phyloP scores from a whole-genome alignment of 2,797 vertebrate genomes.

The Eospalax fontanierii region DNA sequence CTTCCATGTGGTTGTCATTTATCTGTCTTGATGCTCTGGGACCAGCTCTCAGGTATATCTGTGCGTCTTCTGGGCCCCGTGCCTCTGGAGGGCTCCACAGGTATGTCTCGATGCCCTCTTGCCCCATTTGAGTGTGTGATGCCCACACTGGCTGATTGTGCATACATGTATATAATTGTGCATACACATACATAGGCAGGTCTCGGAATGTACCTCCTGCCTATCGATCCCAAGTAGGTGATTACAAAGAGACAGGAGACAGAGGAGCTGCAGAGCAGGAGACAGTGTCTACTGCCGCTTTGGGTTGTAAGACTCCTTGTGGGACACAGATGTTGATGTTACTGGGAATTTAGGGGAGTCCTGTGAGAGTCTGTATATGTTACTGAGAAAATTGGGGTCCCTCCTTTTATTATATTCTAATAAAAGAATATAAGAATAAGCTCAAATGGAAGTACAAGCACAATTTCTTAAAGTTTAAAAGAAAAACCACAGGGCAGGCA shows the following conservation, averaged over 20 bases:
- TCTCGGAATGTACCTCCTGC: neutral
- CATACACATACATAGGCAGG: rapidly evolving
- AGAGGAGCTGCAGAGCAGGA: rapidly evolving
- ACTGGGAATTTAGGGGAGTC: neutral
- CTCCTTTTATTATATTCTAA: too few species aligned
- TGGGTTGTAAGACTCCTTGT: neutral
- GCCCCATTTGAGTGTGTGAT: neutral
- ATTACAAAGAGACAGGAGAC: neutral
- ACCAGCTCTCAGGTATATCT: neutral
- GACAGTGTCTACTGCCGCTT: rapidly evolving
- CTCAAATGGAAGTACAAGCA: neutral
- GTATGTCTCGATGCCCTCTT: rapidly evolving
- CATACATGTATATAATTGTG: rapidly evolving
- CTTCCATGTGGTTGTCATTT: rapidly evolving
- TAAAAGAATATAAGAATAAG: neutral
- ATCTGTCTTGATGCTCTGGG: neutral
- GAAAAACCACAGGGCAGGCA: neutral
- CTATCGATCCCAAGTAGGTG: neutral
- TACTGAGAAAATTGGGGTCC: neutral
- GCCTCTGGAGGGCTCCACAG: neutral
- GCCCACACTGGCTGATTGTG: too few species aligned
- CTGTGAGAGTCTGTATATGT: too few species aligned
- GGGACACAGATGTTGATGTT: too few species aligned
- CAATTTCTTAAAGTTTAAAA: neutral
- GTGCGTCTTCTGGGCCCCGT: neutral